A percentile compares a stretch with the other conserved stretches of the same genome.
phyloP scores from a whole-genome alignment of 92 coral and sea anemone species.

The Zoanthus sociatus region DNA sequence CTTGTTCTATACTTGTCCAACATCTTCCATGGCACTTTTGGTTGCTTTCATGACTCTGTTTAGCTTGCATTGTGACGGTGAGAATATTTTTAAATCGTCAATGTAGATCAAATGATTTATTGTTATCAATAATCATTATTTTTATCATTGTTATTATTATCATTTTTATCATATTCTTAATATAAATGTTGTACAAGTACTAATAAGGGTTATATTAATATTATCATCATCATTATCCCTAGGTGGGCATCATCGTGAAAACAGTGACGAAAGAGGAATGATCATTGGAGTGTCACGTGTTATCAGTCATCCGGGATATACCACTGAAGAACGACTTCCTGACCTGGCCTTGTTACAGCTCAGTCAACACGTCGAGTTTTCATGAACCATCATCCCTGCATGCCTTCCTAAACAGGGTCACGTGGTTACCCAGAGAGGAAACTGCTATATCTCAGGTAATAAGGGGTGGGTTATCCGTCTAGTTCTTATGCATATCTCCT shows the following conservation, averaged over 20 bases:
- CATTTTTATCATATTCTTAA: too few relatives aligned
- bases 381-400: background rate
- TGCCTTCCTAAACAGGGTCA: constrained; percentile 2
- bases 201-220: too few relatives aligned
- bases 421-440: background rate
- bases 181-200: too few relatives aligned
- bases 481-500: too few relatives aligned
- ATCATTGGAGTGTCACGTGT: constrained; percentile 4
- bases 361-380: background rate
- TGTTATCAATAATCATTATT: too few relatives aligned
- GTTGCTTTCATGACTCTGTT: background rate
- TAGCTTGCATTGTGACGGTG: background rate
- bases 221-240: too few relatives aligned
- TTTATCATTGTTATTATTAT: too few relatives aligned
- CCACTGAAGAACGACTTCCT: background rate
- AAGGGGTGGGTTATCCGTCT: background rate
- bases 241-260: background rate
- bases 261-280: background rate
- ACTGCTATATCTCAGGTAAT: background rate
- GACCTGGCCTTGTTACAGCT: constrained; percentile 12
- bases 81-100: background rate
- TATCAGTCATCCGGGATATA: background rate
- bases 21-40: background rate
- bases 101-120: too few relatives aligned
- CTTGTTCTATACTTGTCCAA: background rate